phyloP scores from a whole-genome alignment of 2,888 invertebrate species.

The Thalpophila matura region DNA sequence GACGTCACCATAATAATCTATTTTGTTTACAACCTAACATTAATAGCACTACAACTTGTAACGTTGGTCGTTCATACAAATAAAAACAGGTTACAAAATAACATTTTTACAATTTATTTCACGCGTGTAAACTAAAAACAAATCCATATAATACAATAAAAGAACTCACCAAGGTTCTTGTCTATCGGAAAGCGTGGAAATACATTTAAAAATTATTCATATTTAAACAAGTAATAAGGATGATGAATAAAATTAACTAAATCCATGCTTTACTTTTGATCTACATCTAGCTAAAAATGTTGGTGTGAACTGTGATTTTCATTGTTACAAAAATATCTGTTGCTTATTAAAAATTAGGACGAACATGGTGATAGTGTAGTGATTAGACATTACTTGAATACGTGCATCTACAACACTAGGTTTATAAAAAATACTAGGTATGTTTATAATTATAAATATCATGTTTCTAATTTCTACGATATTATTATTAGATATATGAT shows the following conservation, averaged over 20 bases:
- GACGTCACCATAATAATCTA: constrained; percentile 1
- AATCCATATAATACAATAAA: constrained; percentile 52
- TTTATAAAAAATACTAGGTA: constrained; percentile 22
- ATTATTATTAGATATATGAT: constrained; percentile 17
- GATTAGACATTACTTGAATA: constrained; percentile 31
- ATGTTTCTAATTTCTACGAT: constrained; percentile 35
- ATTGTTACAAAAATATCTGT: constrained; percentile 36
- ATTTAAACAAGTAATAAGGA: constrained; percentile 56
- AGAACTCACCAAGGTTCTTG: constrained; percentile 89
- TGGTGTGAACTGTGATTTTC: constrained; percentile 48
- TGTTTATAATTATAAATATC: constrained; percentile 6
- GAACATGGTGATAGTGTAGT: constrained; percentile 48
- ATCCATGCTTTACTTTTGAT: constrained; percentile 58
- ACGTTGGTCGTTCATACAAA: not conserved
- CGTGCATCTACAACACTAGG: constrained; percentile 48
- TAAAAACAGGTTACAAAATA: not conserved
- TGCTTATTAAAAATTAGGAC: constrained; percentile 20
- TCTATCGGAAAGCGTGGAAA: constrained; percentile 88
- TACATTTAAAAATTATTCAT: constrained; percentile 71
- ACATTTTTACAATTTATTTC: constrained; percentile 12
- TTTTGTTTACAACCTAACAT: constrained; percentile 2
- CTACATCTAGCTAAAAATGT: constrained; percentile 55
- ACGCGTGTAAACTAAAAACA: constrained; percentile 8
- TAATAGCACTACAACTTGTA: not conserved
- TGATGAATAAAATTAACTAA: constrained; percentile 36